These are phyloP conservation scores for Cheilosia vulpina DNA, from an alignment of 2,888 invertebrate species.

Conservation along the genomic window DNA sequence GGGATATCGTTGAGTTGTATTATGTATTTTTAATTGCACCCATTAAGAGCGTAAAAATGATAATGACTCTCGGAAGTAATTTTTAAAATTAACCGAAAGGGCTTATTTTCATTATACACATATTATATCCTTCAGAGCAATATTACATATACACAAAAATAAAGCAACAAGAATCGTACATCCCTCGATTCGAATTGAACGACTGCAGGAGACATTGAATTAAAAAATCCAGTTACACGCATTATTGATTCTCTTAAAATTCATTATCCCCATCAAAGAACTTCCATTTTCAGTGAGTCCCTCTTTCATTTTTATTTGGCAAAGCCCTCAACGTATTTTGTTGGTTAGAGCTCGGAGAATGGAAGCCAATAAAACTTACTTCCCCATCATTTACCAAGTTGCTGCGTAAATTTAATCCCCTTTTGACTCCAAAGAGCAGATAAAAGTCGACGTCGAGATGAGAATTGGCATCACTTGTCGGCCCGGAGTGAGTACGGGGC, in stretches of 20 bases:
- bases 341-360: constrained; percentile 31
- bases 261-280: constrained; percentile 61
- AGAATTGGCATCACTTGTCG: constrained; percentile 51
- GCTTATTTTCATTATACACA: constrained; percentile 21
- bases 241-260: constrained; percentile 70
- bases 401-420: constrained; percentile 71
- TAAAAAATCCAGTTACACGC: constrained; percentile 63
- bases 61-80: constrained; percentile 28
- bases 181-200: constrained; percentile 29
- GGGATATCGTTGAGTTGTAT: neutral
- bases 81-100: neutral
- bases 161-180: neutral
- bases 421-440: constrained; percentile 52
- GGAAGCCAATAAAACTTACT: constrained; percentile 72
- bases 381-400: constrained; percentile 70
- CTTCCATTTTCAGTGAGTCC: constrained; percentile 39
- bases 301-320: neutral
- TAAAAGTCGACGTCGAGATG: constrained; percentile 58
- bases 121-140: neutral
- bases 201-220: constrained; percentile 47
- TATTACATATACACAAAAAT: neutral
- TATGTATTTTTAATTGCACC: constrained; percentile 29
- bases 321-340: neutral
- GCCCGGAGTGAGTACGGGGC: neutral
- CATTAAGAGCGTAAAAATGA: constrained; percentile 7